phyloP scores from a whole-genome alignment of 2,797 vertebrate genomes.

The Megalops cyprinoides region DNA sequence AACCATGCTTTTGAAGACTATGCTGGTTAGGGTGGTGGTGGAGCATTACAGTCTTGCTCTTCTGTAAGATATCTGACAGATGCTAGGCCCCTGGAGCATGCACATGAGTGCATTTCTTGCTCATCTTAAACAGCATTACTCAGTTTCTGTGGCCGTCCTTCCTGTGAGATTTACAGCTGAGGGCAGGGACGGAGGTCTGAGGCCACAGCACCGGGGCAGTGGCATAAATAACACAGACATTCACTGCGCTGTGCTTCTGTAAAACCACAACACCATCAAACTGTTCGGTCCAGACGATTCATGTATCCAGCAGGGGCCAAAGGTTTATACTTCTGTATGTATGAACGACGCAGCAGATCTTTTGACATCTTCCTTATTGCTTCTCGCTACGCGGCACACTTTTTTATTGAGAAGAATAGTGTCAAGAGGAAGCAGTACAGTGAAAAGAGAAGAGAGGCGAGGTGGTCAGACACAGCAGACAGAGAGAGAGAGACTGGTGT shows the following conservation, averaged over 20 bases:
- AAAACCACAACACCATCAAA: neutral
- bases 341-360: no score
- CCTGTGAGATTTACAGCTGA: neutral
- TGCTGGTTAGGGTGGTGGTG: neutral
- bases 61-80: neutral
- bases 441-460: neutral
- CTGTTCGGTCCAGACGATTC: neutral
- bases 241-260: neutral
- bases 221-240: neutral
- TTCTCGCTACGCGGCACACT: neutral
- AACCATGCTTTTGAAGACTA: neutral
- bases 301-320: neutral
- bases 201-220: neutral
- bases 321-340: neutral
- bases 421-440: neutral
- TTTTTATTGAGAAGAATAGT: neutral
- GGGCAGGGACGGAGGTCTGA: neutral
- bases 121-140: neutral
- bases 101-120: neutral
- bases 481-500: neutral
- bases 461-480: constrained; percentile 49
- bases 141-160: neutral
- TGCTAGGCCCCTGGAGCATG: neutral
- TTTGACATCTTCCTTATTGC: neutral
- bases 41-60: neutral